These are phyloP conservation scores for Cryptocheilus praepositus DNA, from an alignment of 2,888 invertebrate genomes.

Conservation along the genomic window DNA sequence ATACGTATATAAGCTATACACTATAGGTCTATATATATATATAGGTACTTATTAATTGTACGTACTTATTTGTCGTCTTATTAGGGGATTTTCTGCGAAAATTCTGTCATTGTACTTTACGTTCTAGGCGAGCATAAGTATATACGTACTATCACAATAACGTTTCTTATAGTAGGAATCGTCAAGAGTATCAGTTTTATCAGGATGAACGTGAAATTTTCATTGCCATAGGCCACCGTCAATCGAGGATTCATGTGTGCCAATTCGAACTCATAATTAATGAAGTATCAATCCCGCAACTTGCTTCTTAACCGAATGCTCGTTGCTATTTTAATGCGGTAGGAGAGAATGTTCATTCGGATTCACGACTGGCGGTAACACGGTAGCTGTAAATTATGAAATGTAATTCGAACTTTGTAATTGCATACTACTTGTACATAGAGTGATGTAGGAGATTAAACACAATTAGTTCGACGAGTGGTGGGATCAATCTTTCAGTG, in stretches of 20 bases:
- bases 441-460: constrained; percentile 16
- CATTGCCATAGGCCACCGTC: neutral
- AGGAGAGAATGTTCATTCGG: neutral
- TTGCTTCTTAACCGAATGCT: too few relatives aligned
- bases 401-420: constrained; percentile 10
- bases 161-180: constrained; percentile 22
- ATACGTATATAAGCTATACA: neutral
- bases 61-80: constrained; percentile 41
- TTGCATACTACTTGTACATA: constrained; percentile 17
- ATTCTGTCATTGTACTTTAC: constrained; percentile 24
- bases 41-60: constrained; percentile 46
- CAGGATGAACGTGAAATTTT: constrained; percentile 6
- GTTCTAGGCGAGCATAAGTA: constrained; percentile 8
- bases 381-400: constrained; percentile 5
- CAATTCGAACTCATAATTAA: too few relatives aligned
- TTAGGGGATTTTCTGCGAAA: constrained; percentile 8
- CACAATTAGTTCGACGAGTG: constrained; percentile 5
- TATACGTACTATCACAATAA: constrained; percentile 10
- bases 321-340: too few relatives aligned
- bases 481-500: neutral
- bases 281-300: too few relatives aligned
- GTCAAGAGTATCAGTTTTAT: neutral
- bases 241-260: neutral
- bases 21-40: constrained; percentile 20
- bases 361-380: constrained; percentile 2